phyloP scores from a whole-genome alignment of 2,113 vertebrate species.

The Rhodinocichla rosea region DNA sequence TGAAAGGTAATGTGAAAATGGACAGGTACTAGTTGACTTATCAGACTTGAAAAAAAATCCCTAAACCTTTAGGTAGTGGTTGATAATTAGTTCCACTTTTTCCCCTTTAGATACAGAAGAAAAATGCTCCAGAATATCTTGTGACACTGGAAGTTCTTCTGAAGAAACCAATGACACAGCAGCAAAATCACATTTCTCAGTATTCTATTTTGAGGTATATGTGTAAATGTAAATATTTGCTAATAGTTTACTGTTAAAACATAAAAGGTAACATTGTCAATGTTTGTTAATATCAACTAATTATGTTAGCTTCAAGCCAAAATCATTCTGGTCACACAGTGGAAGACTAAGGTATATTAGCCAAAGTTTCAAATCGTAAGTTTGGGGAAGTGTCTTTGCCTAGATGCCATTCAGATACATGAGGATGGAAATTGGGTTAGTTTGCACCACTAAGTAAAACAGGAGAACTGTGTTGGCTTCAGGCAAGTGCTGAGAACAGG shows the following conservation, averaged over 20 bases:
- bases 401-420: background rate
- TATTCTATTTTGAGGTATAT: background rate
- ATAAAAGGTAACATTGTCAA: background rate
- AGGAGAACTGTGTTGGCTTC: constrained; percentile 23
- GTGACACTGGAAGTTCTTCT: background rate
- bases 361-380: background rate
- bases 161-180: background rate
- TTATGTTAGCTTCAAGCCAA: background rate
- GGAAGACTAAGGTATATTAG: background rate
- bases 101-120: background rate
- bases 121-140: background rate
- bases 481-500: constrained; percentile 38
- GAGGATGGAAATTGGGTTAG: constrained; percentile 20
- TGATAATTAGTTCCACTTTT: background rate
- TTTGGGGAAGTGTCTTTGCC: background rate
- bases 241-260: background rate
- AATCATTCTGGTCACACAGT: background rate
- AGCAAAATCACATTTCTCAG: background rate
- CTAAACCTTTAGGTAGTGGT: background rate
- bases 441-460: constrained; percentile 29
- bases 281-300: background rate
- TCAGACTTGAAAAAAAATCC: background rate
- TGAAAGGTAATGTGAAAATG: background rate
- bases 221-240: background rate
- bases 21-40: background rate